Evolutionary conservation across 1,140 invertebrate genomes (phyloP).

Genomic region (Ladona fulva): DNA sequence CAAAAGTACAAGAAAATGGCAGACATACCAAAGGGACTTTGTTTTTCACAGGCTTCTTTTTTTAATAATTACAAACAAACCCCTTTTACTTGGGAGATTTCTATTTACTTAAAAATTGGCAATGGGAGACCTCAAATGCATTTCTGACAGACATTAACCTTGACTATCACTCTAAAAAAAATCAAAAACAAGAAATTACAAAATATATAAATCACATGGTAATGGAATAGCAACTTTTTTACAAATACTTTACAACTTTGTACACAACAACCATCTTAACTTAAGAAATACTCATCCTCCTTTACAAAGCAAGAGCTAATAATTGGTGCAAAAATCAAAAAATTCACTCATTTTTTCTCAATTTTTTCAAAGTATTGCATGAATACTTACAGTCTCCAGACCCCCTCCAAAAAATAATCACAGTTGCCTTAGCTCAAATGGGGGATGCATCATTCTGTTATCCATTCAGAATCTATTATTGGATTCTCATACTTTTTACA

Average conservation of each 20-base stretch:
- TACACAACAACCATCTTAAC: slow-evolving; percentile 9
- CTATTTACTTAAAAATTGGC: background rate
- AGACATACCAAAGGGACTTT: background rate
- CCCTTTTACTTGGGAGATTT: background rate
- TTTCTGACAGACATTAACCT: background rate
- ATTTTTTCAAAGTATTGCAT: slow-evolving; percentile 1
- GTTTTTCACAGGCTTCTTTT: background rate
- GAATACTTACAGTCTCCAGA: slow-evolving; percentile 1
- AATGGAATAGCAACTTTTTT: background rate
- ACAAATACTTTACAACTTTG: background rate
- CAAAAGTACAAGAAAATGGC: background rate
- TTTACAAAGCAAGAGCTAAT: background rate
- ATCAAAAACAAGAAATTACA: slow-evolving; percentile 2
- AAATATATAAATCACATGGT: slow-evolving; percentile 8
- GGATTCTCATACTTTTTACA: background rate
- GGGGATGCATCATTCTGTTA: background rate
- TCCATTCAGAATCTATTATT: background rate
- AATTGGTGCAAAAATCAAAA: background rate
- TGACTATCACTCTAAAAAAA: background rate
- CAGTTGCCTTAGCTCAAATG: background rate
- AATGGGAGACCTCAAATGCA: background rate
- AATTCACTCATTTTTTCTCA: background rate
- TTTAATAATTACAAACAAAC: background rate
- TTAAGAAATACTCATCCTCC: background rate
- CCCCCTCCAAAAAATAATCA: slow-evolving; percentile 9